phyloP scores from a whole-genome alignment of 2,113 vertebrate species.

The Strigops habroptila region DNA sequence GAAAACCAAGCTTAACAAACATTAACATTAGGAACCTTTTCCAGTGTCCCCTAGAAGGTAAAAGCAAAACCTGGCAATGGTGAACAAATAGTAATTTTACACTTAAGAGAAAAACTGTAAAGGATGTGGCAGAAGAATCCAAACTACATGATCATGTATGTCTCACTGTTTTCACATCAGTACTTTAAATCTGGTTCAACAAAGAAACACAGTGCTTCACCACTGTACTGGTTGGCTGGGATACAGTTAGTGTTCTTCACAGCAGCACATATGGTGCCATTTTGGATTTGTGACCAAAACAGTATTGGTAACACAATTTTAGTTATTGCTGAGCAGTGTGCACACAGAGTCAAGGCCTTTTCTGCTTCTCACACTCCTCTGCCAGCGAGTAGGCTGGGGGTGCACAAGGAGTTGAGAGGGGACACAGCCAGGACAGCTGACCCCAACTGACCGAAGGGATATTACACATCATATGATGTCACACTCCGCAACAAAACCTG shows the following conservation, averaged over 20 bases:
- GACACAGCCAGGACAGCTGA: not conserved
- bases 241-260: not conserved
- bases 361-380: not conserved
- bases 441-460: not conserved
- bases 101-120: not conserved
- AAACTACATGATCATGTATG: not conserved
- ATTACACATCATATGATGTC: not conserved
- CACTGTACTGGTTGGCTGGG: not conserved
- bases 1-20: not conserved
- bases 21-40: not conserved
- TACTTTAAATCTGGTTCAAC: not conserved
- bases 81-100: not conserved
- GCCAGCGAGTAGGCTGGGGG: fast-evolving
- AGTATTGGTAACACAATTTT: not conserved
- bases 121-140: not conserved
- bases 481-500: not conserved
- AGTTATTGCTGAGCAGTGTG: not conserved
- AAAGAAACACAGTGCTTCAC: not conserved
- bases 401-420: not conserved
- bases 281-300: not conserved
- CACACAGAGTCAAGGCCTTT: not conserved
- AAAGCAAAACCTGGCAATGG: not conserved
- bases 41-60: not conserved
- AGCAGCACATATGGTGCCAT: not conserved
- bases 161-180: not conserved